A percentile compares a stretch with the other conserved stretches of the same genome.
These are phyloP conservation scores for Spisula subtruncata DNA, from an alignment of 2,888 invertebrate species.

Conservation along the genomic window DNA sequence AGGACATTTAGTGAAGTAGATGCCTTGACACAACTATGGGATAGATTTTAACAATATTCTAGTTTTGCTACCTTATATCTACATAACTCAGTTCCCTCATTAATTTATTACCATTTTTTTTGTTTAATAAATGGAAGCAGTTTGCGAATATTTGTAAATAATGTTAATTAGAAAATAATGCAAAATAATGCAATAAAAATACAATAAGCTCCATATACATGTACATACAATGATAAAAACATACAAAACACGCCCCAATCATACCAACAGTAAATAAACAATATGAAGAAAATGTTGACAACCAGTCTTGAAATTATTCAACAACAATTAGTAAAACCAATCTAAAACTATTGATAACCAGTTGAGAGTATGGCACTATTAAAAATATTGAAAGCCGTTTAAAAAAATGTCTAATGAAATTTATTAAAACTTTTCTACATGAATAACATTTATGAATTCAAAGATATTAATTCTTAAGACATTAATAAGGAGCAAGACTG, in stretches of 20 bases:
- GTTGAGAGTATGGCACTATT: too few relatives aligned
- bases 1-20: neutral
- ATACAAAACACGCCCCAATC: neutral
- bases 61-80: neutral
- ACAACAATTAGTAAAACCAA: neutral
- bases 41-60: slow-evolving; percentile 20
- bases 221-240: slow-evolving; percentile 30
- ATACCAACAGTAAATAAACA: slow-evolving; percentile 4
- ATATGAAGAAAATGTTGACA: neutral
- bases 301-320: neutral
- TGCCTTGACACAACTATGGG: neutral
- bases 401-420: too few relatives aligned
- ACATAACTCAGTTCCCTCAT: slow-evolving; percentile 9
- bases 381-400: too few relatives aligned
- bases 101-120: slow-evolving; percentile 32
- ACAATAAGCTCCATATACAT: slow-evolving; percentile 43
- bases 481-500: neutral
- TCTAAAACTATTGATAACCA: neutral
- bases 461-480: neutral
- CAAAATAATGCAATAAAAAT: slow-evolving; percentile 42
- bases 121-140: slow-evolving; percentile 38
- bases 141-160: slow-evolving; percentile 40
- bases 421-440: too few relatives aligned
- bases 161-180: slow-evolving; percentile 30
- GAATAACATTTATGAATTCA: neutral